Evolutionary conservation across 92 coral and sea anemone genomes (phyloP), one percentile per base, ranked within the genome.

Genomic region (Chrysogorgia sp.): DNA sequence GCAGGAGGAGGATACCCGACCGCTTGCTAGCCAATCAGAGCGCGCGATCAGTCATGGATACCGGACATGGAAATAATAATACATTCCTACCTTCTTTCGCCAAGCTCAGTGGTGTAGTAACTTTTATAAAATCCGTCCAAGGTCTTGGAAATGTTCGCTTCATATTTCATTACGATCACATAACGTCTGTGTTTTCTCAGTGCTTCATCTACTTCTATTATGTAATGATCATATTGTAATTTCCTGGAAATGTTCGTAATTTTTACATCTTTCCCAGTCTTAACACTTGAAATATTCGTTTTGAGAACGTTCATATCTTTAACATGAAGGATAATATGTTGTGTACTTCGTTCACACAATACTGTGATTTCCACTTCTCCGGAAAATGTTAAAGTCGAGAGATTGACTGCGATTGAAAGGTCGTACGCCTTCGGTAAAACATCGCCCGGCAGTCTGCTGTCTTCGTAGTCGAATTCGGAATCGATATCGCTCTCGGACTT

Each of bases 91-190:
- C 92, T 92, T 15, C 75, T 85, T 82, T 92, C 81, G 24, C 99
- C 97, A 15, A 66, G 68, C 59, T 83, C 90, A 14, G 99, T 96
- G 71, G 87, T 92, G 86, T 96, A 96, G 7, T 97, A 96, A 31
- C 99, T 96, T 67, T 82, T 96, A 87, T 96, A 92, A 79, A 96
- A 96, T 47, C 99, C 99, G 1, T 97, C 88, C 97, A 96, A 85
- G 57, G 88, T 89, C 41, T 92, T 75, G 17, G 97, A 81, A 22
- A 96, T 79, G 0, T 85, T 67, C 2, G 92, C 99, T 6, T 60
- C 59, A 77, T 88, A 96, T 28, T 80, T 69, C 63, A 96, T 70
- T 52, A 84, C 85, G 0, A 96, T 65, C 7, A 84, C 88, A 64
- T 91, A 96, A 22, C 67, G 83, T 25, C 81, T 84, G 15, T 87